phyloP scores from a whole-genome alignment of 2,888 invertebrate genomes.

The Parapristionchus giblindavisi region DNA sequence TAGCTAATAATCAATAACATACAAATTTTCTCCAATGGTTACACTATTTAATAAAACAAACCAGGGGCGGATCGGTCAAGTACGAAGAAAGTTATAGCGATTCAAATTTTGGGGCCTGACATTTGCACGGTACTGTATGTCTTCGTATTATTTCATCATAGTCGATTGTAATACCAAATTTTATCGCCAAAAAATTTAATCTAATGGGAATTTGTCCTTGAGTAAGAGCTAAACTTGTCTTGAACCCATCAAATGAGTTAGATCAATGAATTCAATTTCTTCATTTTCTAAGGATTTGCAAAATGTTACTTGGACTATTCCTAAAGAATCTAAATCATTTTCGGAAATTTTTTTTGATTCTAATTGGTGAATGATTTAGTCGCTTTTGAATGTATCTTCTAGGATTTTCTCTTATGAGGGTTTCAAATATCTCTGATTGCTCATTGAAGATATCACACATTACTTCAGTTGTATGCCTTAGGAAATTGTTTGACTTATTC shows the following conservation, averaged over 20 bases:
- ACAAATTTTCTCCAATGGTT: too few relatives aligned
- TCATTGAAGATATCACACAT: constrained; percentile 43
- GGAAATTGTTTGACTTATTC: constrained; percentile 45
- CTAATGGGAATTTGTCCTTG: constrained; percentile 51
- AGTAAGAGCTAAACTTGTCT: constrained; percentile 43
- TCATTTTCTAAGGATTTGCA: constrained; percentile 44
- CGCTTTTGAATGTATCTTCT: constrained; percentile 41
- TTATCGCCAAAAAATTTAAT: constrained; percentile 42
- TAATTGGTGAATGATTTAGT: constrained; percentile 42
- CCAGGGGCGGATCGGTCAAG: too few relatives aligned
- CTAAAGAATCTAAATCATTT: constrained; percentile 35
- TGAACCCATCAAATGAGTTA: constrained; percentile 48
- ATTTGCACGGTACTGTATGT: too few relatives aligned
- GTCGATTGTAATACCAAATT: constrained; percentile 46
- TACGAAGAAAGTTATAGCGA: too few relatives aligned
- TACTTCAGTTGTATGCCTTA: constrained; percentile 44
- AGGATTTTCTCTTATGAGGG: constrained; percentile 40
- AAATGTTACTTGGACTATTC: constrained; percentile 43
- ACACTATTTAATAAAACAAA: too few relatives aligned
- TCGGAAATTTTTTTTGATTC: constrained; percentile 38
- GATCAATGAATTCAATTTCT: constrained; percentile 46
- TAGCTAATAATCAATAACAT: too few relatives aligned
- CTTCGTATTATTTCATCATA: too few relatives aligned
- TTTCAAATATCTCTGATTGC: constrained; percentile 39
- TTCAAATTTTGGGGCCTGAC: too few relatives aligned